phyloP scores from a whole-genome alignment of 2,888 invertebrate genomes.

The Encarsia formosa region DNA sequence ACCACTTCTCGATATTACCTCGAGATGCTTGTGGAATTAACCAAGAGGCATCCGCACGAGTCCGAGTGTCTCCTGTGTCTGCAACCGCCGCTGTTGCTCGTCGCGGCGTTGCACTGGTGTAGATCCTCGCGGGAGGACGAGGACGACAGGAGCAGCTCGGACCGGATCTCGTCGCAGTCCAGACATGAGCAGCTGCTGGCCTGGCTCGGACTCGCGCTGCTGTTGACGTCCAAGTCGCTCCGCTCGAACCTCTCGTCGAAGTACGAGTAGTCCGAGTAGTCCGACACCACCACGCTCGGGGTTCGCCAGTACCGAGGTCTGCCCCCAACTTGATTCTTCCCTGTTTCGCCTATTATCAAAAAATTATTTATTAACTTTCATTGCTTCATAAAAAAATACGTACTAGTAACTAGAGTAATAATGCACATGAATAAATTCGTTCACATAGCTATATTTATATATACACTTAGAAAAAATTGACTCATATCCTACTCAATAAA shows the following conservation, averaged over 20 bases:
- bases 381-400: no score
- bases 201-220: conserved; percentile 40
- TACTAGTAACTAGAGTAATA: no score
- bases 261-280: conserved; percentile 71
- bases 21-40: conserved; percentile 26
- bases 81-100: conserved; percentile 34
- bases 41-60: conserved; percentile 41
- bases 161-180: conserved; percentile 43
- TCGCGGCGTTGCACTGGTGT: background rate
- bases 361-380: no score
- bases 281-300: conserved; percentile 83
- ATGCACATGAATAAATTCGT: no score
- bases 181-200: conserved; percentile 47
- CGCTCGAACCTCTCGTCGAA: conserved; percentile 45
- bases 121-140: conserved; percentile 1
- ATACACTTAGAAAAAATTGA: no score
- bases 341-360: no score
- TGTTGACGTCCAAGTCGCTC: conserved; percentile 41
- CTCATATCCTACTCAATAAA: no score
- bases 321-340: no score
- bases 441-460: no score
- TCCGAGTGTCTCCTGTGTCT: conserved; percentile 45
- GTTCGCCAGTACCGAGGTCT: conserved; percentile 63
- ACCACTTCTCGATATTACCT: conserved; percentile 30
- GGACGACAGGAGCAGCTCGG: no score